Conservation (phyloP, 1,140 invertebrate species). For the Macrosteles quadrilineatus region DNA sequence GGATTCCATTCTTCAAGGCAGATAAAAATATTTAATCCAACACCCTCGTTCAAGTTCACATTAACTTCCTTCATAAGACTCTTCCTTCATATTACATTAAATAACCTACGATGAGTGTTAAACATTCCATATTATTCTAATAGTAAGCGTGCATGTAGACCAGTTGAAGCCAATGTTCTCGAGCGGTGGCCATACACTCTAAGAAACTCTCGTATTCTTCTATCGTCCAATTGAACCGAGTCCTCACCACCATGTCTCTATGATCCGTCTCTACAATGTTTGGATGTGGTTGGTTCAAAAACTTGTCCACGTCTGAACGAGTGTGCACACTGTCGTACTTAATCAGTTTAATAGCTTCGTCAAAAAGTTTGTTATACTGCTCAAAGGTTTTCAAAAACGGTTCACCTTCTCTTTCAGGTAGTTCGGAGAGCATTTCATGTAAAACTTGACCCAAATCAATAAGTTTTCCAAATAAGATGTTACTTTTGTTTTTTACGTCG, state of each 20-base stretch:
- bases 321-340: neutral
- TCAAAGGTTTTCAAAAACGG: neutral
- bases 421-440: neutral
- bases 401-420: neutral
- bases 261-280: constrained; percentile 6
- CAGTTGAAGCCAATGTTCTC: neutral
- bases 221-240: neutral
- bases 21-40: too few species aligned
- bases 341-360: neutral
- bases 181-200: neutral
- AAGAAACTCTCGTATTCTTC: neutral
- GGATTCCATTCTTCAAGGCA: too few species aligned
- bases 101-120: too few species aligned
- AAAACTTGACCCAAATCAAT: neutral
- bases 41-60: too few species aligned
- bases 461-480: neutral
- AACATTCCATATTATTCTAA: too few species aligned
- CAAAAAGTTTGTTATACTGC: neutral
- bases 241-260: neutral
- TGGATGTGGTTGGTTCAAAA: neutral
- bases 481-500: neutral
- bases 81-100: too few species aligned
- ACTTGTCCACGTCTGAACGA: neutral
- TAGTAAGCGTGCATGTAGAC: neutral
- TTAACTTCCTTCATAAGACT: too few species aligned